A percentile compares a stretch with the other conserved stretches of the same genome.
These are phyloP conservation scores for Drosophila hydei DNA, from an alignment of 1,140 invertebrate genomes.

Conservation along the genomic window DNA sequence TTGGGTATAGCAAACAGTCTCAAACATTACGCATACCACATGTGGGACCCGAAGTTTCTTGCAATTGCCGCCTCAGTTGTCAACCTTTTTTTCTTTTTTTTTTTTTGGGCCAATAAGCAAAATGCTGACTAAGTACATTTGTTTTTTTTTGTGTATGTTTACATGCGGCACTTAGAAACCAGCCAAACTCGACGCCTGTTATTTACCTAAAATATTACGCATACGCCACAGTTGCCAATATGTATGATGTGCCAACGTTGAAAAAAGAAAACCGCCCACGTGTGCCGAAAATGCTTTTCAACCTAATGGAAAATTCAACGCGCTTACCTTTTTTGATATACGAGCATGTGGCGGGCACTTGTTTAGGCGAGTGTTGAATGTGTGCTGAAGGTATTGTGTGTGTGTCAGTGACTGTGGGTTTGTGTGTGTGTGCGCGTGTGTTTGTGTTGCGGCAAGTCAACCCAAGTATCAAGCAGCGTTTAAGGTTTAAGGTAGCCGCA, in stretches of 20 bases:
- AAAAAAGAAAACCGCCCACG: slow-evolving; percentile 49
- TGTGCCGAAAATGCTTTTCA: slow-evolving; percentile 68
- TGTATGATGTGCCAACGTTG: slow-evolving; percentile 37
- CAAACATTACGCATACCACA: slow-evolving; percentile 28
- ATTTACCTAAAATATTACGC: slow-evolving; percentile 64
- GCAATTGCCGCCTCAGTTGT: slow-evolving; percentile 8
- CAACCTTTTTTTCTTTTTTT: slow-evolving; percentile 16
- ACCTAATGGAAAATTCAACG: slow-evolving; percentile 74
- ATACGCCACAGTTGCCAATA: slow-evolving; percentile 57
- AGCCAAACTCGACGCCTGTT: slow-evolving; percentile 42
- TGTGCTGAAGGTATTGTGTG: slow-evolving; percentile 5
- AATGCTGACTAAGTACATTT: slow-evolving; percentile 28
- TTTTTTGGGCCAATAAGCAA: slow-evolving; percentile 25
- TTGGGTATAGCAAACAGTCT: slow-evolving; percentile 21
- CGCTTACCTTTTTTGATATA: slow-evolving; percentile 56
- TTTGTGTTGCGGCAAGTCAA: slow-evolving; percentile 19
- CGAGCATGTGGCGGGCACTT: slow-evolving; percentile 27
- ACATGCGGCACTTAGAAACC: slow-evolving; percentile 26
- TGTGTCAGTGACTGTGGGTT: not conserved
- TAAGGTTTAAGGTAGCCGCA: slow-evolving; percentile 48
- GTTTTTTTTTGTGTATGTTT: slow-evolving; percentile 34
- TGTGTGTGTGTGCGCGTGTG: not conserved
- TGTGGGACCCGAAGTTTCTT: slow-evolving; percentile 15
- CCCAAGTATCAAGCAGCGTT: slow-evolving; percentile 45
- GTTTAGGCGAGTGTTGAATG: slow-evolving; percentile 15